These are phyloP conservation scores for Epinotia brunnichana DNA, from an alignment of 2,888 invertebrate species.

Conservation along the genomic window DNA sequence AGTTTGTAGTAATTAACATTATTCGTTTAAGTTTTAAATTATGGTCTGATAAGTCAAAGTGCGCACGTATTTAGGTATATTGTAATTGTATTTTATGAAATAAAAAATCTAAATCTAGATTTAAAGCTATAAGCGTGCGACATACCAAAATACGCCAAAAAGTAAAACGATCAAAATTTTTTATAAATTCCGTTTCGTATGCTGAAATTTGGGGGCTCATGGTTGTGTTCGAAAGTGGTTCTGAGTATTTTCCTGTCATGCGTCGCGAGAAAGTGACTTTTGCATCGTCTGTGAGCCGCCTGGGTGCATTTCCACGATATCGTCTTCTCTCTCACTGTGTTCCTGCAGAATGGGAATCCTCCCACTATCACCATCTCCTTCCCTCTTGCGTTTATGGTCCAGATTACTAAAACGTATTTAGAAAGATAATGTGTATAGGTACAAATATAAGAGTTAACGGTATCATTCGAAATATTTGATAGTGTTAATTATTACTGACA, in stretches of 20 bases:
- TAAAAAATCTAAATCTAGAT: no score
- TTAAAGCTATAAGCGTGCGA: no score
- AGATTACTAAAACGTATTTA: constrained; percentile 14
- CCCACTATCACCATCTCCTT: constrained; percentile 18
- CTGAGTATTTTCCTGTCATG: neutral
- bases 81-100: no score
- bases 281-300: constrained; percentile 1
- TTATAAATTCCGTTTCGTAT: constrained; percentile 26
- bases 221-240: neutral
- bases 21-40: no score
- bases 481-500: no score
- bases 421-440: neutral
- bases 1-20: no score
- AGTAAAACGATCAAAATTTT: constrained; percentile 4
- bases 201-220: constrained; percentile 5
- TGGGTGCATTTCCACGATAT: constrained; percentile 25
- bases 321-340: constrained; percentile 15
- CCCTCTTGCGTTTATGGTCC: constrained; percentile 8
- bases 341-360: constrained; percentile 21
- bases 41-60: no score
- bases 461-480: no score
- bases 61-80: no score
- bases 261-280: constrained; percentile 18
- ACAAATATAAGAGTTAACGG: no score
- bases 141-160: neutral